Evolutionary conservation across 2,888 invertebrate genomes (phyloP).

Genomic region (Melanchra persicariae): DNA sequence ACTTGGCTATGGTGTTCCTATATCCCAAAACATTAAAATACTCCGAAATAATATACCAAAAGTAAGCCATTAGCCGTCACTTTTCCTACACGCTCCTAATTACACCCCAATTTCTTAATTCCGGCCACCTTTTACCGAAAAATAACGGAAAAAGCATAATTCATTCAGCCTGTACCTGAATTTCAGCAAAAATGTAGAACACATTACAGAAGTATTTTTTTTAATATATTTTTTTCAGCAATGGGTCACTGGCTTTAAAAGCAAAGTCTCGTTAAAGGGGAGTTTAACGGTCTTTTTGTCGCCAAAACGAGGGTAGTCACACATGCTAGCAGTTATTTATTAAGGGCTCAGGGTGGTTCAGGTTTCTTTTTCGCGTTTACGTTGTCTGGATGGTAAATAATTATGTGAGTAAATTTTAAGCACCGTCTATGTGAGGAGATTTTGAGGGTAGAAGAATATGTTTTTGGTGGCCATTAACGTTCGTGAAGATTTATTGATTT

Average conservation of each 20-base stretch:
- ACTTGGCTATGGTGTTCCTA: no score
- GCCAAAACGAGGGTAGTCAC: slow-evolving; percentile 28
- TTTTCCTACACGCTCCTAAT: slow-evolving; percentile 47
- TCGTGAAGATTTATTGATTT: neutral
- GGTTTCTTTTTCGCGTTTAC: slow-evolving; percentile 32
- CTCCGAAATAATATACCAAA: slow-evolving; percentile 15
- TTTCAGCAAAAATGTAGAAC: slow-evolving; percentile 18
- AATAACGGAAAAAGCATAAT: slow-evolving; percentile 22
- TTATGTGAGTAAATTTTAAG: slow-evolving; percentile 38
- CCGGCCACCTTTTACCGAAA: slow-evolving; percentile 26
- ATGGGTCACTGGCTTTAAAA: slow-evolving; percentile 45
- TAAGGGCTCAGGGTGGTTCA: slow-evolving; percentile 2
- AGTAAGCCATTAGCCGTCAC: slow-evolving; percentile 7
- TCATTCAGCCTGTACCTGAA: slow-evolving; percentile 37
- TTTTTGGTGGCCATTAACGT: neutral
- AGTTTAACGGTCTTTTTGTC: slow-evolving; percentile 46
- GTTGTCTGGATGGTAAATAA: slow-evolving; percentile 24
- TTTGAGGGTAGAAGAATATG: slow-evolving; percentile 1
- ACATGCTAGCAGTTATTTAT: slow-evolving; percentile 34
- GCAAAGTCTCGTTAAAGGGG: slow-evolving; percentile 51
- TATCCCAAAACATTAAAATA: neutral
- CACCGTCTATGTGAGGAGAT: slow-evolving; percentile 9
- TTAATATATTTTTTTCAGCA: slow-evolving; percentile 22
- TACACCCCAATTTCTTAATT: slow-evolving; percentile 41
- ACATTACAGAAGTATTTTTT: slow-evolving; percentile 28